Base-by-base conservation (phyloP, 53 echinoderm and acorn worm genomes). In the Holothuria scabra region DNA sequence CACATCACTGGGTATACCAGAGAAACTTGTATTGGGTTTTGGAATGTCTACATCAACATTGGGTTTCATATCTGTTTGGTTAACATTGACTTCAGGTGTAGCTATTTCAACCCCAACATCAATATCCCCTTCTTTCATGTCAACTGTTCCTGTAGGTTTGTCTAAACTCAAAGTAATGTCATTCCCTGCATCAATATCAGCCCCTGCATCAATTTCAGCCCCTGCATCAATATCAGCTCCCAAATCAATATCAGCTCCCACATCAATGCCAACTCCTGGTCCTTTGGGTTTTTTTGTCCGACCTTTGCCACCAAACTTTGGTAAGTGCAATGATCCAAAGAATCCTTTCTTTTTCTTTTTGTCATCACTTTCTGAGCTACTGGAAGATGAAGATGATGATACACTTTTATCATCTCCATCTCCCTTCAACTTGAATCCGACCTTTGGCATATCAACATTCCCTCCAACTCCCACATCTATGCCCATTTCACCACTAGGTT, bases 21-120 rank as follows among this genome's bases (percentile, higher is more conserved):
- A 4, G 24, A 21, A 22, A 60, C 2, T 26, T 23, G 6, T 60
- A 26, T 60, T 20, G 18, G 61, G 61, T 22, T 60, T 23, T 4
- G 61, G 18, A 3, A 86, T 86, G 66, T 79, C 80, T 28, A 87
- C 81, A 87, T 87, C 87, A 23, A 87, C 35, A 81, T 87, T 68
- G 20, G 81, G 79, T 52, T 52, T 78, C 32, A 57, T 25, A 28
- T 23, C 58, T 28, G 13, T 78, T 21, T 78, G 78, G 33, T 49
- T 31, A 20, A 68, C 80, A 67, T 65, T 74, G 29, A 82, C 72
- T 26, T 69, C 62, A 19, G 28, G 21, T 12, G 68, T 22, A 33
- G 63, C 76, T 5, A 2, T 56, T 66, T 56, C 58, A 16, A 52
- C 49, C 48, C 79, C 79, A 26, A 44, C 32, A 3, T 48, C 78